phyloP scores from a whole-genome alignment of 37 sponge, comb jelly and placozoan genomes.

The Diacarnus erythraeanus region DNA sequence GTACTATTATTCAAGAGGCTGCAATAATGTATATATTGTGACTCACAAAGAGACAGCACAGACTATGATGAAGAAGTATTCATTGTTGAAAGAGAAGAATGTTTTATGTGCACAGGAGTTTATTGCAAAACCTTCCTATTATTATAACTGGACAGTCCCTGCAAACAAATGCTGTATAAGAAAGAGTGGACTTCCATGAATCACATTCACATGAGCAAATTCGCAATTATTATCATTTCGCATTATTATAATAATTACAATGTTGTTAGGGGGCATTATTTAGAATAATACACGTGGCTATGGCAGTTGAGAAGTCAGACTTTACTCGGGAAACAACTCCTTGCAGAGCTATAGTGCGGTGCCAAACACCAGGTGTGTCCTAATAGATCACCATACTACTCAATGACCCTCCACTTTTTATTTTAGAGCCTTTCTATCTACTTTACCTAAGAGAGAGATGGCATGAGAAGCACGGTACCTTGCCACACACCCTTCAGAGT shows the following conservation, averaged over 20 bases:
- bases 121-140: slow-evolving; percentile 23
- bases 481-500: not conserved
- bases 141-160: slow-evolving; percentile 41
- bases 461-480: not conserved
- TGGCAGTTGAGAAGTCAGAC: not conserved
- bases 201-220: too few species aligned
- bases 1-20: slow-evolving; percentile 66
- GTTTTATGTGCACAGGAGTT: slow-evolving; percentile 23
- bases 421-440: not conserved
- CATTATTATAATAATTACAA: too few species aligned
- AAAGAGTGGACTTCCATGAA: slow-evolving; percentile 19
- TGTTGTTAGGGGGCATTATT: not conserved
- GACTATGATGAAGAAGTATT: slow-evolving; percentile 41
- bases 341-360: not conserved
- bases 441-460: not conserved
- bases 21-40: slow-evolving; percentile 60
- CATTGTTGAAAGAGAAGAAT: not conserved
- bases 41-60: slow-evolving; percentile 53
- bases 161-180: slow-evolving; percentile 38
- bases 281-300: not conserved
- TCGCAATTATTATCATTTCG: too few species aligned
- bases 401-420: too few species aligned
- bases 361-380: not conserved
- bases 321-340: not conserved
- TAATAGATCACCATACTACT: too few species aligned